Base-by-base conservation (phyloP, 2,797 vertebrate genomes). In the Thamnophis elegans region DNA sequence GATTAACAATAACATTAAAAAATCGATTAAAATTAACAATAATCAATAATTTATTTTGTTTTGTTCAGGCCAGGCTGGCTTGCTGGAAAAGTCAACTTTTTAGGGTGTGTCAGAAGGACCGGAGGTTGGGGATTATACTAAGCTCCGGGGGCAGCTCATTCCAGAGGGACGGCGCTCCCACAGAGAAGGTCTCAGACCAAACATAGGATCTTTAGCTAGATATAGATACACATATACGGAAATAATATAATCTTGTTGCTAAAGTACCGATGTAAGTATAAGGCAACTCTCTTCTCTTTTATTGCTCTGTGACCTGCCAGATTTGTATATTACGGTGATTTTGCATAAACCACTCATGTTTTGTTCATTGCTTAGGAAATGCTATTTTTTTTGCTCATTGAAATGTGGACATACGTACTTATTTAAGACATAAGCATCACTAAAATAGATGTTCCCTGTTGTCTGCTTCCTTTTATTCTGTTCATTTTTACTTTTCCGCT, bases 401-500 rank as follows among this genome's bases (percentile, higher is more conserved):
- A 7, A 32, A 55, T 55, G 10, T 68, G 53, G 18, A 56, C 32
- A 14, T 53, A 56, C 32, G 9, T 53, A 58, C 42, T 95, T 91
- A 32, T 20, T 95, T 82, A 82, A 82, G 47, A 47, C 42, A 82
- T 25, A 82, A 82, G 10, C 42, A 82, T 47, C 22, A 5, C 1
- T 47, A 82, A 47, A 82, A 82, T 54, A 93, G 65, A 18, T 26
- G 36, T 87, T 82, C 54, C 65, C 42, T 87, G 89, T 89, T 91
- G n/a, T 78, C 51, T 28, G 16, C 6, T 92, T 92, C 58, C 56
- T 90, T 0, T 2, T 65, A 26, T 26, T 8, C 68, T 94, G 90
- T 91, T 93, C 93, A 36, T 73, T 88, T 89, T 94, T 93, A 47
- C 87, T 93, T 90, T 94, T 95, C 92, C 87, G 88, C n/a, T 54